Conservation (phyloP, 2,888 invertebrate species). For the Drosophila fulvimacula region DNA sequence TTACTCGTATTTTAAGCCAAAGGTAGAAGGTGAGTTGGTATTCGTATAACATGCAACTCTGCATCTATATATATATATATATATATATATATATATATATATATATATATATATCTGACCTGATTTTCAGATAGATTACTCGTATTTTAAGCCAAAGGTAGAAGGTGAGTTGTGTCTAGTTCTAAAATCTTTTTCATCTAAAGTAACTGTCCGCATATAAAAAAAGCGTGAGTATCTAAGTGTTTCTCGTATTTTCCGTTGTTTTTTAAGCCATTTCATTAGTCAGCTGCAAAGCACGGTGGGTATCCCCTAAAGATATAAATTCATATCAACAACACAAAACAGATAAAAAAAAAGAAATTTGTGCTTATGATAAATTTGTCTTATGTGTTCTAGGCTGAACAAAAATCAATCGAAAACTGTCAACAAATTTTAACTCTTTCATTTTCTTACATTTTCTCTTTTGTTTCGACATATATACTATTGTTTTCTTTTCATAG, state of each 20-base stretch:
- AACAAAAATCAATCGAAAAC: slow-evolving; percentile 61
- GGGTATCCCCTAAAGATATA: slow-evolving; percentile 54
- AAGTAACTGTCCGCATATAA: neutral
- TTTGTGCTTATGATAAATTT: slow-evolving; percentile 45
- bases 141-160: neutral
- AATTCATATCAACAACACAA: slow-evolving; percentile 36
- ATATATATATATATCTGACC: slow-evolving; percentile 7
- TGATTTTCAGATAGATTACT: slow-evolving; percentile 9
- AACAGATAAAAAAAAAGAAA: slow-evolving; percentile 19
- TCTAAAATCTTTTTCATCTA: neutral
- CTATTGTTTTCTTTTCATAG: slow-evolving; percentile 47
- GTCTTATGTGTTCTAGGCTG: slow-evolving; percentile 32
- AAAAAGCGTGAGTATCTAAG: slow-evolving; percentile 36
- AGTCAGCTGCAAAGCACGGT: slow-evolving; percentile 47
- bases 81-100: no score
- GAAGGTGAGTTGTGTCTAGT: slow-evolving; percentile 45
- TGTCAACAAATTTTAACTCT: slow-evolving; percentile 54
- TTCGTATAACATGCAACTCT: slow-evolving; percentile 34
- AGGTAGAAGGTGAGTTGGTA: no score
- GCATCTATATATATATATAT: neutral
- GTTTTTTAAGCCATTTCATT: slow-evolving; percentile 35
- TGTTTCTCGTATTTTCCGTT: slow-evolving; percentile 34
- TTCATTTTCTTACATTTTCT: slow-evolving; percentile 39
- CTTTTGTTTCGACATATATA: neutral
- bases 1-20: neutral